Conservation (phyloP, 1,140 invertebrate species). For the Oryctes rhinoceros region DNA sequence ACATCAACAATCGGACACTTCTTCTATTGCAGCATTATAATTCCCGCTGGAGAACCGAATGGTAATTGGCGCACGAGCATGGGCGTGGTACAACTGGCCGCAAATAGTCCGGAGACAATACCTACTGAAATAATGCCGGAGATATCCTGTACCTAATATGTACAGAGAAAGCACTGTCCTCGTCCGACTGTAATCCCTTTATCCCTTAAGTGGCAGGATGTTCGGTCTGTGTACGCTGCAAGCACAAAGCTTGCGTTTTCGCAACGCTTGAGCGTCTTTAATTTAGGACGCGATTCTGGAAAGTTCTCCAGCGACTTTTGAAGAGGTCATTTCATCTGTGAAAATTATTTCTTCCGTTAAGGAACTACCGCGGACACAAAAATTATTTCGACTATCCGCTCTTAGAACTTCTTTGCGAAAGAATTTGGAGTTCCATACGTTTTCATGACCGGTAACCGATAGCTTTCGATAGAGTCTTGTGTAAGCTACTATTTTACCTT, state of each 20-base stretch:
- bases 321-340: neutral
- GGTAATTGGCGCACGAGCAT: neutral
- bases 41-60: neutral
- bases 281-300: neutral
- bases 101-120: neutral
- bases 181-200: conserved; percentile 2
- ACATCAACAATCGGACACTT: neutral
- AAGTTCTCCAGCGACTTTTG: neutral
- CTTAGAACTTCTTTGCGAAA: no score
- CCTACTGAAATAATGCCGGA: conserved; percentile 1
- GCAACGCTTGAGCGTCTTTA: neutral
- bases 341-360: neutral
- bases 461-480: no score
- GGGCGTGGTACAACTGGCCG: neutral
- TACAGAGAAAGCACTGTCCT: neutral
- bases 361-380: no score
- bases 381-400: no score
- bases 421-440: no score
- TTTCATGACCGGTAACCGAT: no score
- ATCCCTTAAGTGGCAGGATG: conserved; percentile 17
- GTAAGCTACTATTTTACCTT: no score
- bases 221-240: conserved; percentile 1
- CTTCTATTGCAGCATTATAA: neutral
- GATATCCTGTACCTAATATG: neutral
- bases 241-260: neutral